Percentiles rank a stretch among this genome's conserved stretches.
phyloP scores from a whole-genome alignment of 2,888 invertebrate species.

The Cerastoderma edule region DNA sequence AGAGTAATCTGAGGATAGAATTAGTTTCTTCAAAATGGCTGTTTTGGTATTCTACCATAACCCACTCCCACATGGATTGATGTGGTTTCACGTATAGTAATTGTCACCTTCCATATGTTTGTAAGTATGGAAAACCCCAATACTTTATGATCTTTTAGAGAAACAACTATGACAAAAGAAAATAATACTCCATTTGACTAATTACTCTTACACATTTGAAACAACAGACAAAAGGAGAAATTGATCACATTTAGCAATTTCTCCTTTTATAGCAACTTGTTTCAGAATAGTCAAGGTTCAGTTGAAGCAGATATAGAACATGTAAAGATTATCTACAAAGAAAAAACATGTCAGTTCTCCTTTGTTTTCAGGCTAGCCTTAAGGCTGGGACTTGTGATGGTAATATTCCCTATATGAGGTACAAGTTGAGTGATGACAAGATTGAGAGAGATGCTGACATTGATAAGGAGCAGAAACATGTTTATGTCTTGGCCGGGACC shows the following conservation, averaged over 20 bases:
- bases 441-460: constrained; percentile 50
- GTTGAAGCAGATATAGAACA: no score
- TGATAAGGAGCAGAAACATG: constrained; percentile 34
- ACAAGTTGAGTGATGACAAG: constrained; percentile 45
- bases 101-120: no score
- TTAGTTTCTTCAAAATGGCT: no score
- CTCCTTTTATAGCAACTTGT: not conserved
- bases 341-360: not conserved
- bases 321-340: no score
- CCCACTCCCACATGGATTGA: no score
- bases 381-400: constrained; percentile 42
- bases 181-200: not conserved
- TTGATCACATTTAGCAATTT: not conserved
- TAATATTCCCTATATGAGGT: constrained; percentile 52
- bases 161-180: no score
- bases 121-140: no score
- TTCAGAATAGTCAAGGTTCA: no score
- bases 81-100: no score
- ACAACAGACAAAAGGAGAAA: not conserved
- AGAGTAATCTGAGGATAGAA: no score
- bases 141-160: no score
- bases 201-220: not conserved
- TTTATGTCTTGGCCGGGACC: constrained; percentile 51
- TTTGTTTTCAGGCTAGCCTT: constrained; percentile 41
- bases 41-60: no score